These are phyloP conservation scores for Poeciliopsis retropinna DNA, from an alignment of 2,113 vertebrate genomes.

Conservation along the genomic window DNA sequence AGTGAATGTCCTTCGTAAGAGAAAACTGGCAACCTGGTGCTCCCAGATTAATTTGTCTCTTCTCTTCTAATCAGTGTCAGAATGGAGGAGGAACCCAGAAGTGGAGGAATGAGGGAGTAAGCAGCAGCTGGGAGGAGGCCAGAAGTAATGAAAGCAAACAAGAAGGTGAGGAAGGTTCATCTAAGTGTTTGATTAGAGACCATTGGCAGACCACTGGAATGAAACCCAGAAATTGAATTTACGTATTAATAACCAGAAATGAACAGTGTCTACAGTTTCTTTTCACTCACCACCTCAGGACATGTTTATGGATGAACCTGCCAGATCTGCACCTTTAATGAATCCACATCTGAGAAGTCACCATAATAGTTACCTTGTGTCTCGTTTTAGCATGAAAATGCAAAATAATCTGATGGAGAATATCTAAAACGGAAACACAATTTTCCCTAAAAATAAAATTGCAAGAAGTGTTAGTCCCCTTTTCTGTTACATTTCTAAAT, in stretches of 20 bases:
- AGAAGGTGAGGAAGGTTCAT: constrained; percentile 15
- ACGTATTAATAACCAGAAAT: not conserved
- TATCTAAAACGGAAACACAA: no score
- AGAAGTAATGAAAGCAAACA: constrained; percentile 26
- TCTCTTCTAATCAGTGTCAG: constrained; percentile 81
- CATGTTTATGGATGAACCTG: not conserved
- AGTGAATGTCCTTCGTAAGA: constrained; percentile 69
- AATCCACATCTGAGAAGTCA: no score
- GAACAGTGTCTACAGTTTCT: constrained; percentile 13
- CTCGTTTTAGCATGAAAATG: no score
- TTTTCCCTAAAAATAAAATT: no score
- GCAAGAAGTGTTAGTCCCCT: no score
- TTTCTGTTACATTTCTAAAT: no score
- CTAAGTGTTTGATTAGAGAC: constrained; percentile 55
- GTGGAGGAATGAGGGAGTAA: constrained; percentile 1
- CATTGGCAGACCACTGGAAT: constrained; percentile 37
- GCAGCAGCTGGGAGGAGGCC: constrained; percentile 7
- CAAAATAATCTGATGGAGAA: no score
- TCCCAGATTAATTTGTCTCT: constrained; percentile 78
- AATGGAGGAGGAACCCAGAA: constrained; percentile 38
- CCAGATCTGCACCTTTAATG: no score
- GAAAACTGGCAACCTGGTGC: constrained; percentile 64
- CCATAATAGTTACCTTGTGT: no score
- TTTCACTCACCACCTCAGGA: not conserved
- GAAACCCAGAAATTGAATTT: constrained; percentile 23